Percentiles rank a stretch among this genome's conserved stretches.
These are phyloP conservation scores for Diarsia rubi DNA, from an alignment of 2,888 invertebrate species.

Conservation along the genomic window DNA sequence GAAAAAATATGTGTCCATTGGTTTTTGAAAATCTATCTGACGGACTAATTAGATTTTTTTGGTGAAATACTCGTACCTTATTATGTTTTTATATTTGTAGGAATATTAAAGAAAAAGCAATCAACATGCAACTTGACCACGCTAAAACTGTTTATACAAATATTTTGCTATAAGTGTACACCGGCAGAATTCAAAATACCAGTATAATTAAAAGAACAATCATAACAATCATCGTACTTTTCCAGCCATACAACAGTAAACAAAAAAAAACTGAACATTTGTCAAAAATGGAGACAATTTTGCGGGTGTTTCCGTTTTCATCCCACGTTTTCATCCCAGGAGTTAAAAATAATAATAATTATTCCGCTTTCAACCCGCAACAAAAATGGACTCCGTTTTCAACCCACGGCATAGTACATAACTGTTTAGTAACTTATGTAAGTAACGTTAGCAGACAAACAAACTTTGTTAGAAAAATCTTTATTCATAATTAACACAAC, in stretches of 20 bases:
- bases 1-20: too few relatives aligned
- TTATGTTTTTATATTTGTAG: too few relatives aligned
- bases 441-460: constrained; percentile 28
- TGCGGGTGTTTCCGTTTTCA: too few relatives aligned
- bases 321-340: too few relatives aligned
- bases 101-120: not conserved
- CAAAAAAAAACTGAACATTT: not conserved
- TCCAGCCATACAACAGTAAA: not conserved
- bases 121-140: too few relatives aligned
- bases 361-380: too few relatives aligned
- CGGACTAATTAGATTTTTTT: too few relatives aligned
- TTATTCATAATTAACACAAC: constrained; percentile 29
- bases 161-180: not conserved
- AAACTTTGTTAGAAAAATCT: constrained; percentile 29
- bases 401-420: too few relatives aligned
- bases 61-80: too few relatives aligned
- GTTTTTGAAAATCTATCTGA: too few relatives aligned
- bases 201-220: not conserved
- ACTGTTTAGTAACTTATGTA: constrained; percentile 26
- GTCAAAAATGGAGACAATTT: not conserved
- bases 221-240: not conserved
- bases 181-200: not conserved
- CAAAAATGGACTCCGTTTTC: too few relatives aligned
- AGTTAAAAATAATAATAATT: too few relatives aligned
- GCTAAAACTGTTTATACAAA: not conserved